Evolutionary conservation across 2,797 vertebrate genomes (phyloP), one percentile per base, ranked within the genome.

Genomic region (Amazonetta brasiliensis): DNA sequence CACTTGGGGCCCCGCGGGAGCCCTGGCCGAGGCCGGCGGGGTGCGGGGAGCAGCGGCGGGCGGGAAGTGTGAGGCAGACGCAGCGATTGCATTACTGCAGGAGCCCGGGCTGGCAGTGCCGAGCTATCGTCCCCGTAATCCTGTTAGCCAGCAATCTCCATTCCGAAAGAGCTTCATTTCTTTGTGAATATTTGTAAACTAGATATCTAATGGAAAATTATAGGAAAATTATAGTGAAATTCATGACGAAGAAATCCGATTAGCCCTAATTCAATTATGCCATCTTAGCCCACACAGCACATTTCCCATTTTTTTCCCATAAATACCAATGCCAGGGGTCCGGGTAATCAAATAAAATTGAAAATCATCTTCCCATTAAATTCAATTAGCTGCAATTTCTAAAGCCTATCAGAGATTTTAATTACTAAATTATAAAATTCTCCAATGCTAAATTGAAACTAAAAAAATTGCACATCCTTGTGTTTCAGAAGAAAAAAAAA

Each of bases 201-300:
- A 99, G 99, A 99, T 99, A 99, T 99, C 99, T 99, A 99, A 99
- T 99, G 99, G 99, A 99, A 99, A 99, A 99, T 99, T 99, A 99
- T 98, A 99, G 99, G 99, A 99, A 99, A 99, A 99, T 99, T 99
- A 99, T 99, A 99, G 99, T 99, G 99, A 99, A 99, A 99, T 99
- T 99, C 99, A 99, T 99, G 99, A 99, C 99, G 98, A 99, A 98
- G 98, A 99, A 99, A 99, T 99, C 98, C 97, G 99, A 99, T 99
- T 99, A 99, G 98, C 98, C 98, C 98, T 99, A 99, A 99, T 99
- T 99, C 99, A 99, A 99, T 99, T 99, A 99, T 99, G 98, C 99
- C 99, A 99, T 99, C 99, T 99, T 99, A 99, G 99, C 99, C 99
- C 99, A 99, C 99, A 99, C 99, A 99, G 99, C 99, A 99, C 99